Conservation (phyloP, 2,888 invertebrate genomes). For the Andrena trimmerana region DNA sequence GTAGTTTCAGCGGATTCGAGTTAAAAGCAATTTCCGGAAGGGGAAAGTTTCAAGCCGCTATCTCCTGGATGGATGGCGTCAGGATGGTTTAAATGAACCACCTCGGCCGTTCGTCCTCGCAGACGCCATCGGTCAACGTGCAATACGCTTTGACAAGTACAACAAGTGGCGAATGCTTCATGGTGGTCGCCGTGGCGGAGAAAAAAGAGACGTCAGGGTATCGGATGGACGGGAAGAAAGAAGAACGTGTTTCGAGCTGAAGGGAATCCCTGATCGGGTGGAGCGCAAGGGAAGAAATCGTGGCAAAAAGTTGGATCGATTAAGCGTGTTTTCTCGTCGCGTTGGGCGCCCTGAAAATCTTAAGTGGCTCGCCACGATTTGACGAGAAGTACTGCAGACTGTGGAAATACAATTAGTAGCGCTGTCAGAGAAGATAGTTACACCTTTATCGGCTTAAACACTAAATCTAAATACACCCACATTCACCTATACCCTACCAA, state of each 20-base stretch:
- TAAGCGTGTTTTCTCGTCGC: conserved; percentile 5
- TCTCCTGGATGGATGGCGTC: conserved; percentile 41
- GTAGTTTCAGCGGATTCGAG: conserved; percentile 8
- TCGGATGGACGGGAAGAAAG: conserved; percentile 12
- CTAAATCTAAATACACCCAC: background rate
- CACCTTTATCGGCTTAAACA: background rate
- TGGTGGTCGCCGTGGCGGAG: conserved; percentile 60
- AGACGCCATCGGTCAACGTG: conserved; percentile 59
- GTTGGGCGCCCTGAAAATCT: background rate
- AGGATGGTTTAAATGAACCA: conserved; percentile 61
- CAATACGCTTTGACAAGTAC: conserved; percentile 66
- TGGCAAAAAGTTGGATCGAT: conserved; percentile 21
- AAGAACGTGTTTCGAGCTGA: conserved; percentile 56
- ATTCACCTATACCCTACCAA: no score
- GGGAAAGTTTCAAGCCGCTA: conserved; percentile 2
- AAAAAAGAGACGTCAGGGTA: conserved; percentile 54
- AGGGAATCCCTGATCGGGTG: conserved; percentile 47
- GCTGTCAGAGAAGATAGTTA: background rate
- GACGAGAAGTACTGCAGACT: background rate
- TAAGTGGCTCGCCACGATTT: background rate
- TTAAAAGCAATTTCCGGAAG: conserved; percentile 44
- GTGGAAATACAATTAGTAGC: background rate
- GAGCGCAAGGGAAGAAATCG: conserved; percentile 22
- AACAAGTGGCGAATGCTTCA: conserved; percentile 67
- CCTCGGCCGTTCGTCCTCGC: conserved; percentile 19